Percentiles rank a stretch among this genome's conserved stretches.
Evolutionary conservation across 2,888 invertebrate species (phyloP).

Genomic region (Lasioglossum vierecki): DNA sequence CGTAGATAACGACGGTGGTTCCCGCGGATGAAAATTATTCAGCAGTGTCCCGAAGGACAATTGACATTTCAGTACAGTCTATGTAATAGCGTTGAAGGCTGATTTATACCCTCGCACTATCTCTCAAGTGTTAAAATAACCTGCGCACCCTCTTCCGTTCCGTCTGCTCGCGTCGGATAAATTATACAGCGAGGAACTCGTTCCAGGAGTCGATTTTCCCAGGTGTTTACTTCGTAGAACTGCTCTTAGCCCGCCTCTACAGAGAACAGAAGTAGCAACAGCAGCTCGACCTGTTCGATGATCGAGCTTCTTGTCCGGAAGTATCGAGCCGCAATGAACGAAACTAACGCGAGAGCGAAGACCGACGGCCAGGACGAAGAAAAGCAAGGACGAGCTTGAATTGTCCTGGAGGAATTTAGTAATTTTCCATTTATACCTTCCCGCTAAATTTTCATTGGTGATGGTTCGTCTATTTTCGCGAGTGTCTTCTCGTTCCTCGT

Average conservation of each 20-base stretch:
- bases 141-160: neutral
- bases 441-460: constrained; percentile 5
- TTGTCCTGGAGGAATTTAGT: constrained; percentile 65
- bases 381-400: constrained; percentile 45
- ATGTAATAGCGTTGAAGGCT: neutral
- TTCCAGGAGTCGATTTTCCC: neutral
- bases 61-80: neutral
- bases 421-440: constrained; percentile 45
- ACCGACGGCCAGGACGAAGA: neutral
- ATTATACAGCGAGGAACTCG: neutral
- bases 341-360: neutral
- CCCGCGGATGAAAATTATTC: neutral
- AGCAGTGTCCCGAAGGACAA: neutral
- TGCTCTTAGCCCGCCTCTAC: neutral
- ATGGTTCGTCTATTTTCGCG: neutral
- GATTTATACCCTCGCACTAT: constrained; percentile 4
- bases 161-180: neutral
- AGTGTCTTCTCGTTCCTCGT: neutral
- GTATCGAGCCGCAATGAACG: neutral
- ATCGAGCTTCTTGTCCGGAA: neutral
- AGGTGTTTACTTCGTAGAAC: neutral
- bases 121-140: neutral
- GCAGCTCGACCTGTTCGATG: neutral
- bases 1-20: neutral
- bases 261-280: neutral